Evolutionary conservation across 2,888 invertebrate genomes (phyloP), one percentile per base, ranked within the genome.

Genomic region (Drosophila paranaensis): DNA sequence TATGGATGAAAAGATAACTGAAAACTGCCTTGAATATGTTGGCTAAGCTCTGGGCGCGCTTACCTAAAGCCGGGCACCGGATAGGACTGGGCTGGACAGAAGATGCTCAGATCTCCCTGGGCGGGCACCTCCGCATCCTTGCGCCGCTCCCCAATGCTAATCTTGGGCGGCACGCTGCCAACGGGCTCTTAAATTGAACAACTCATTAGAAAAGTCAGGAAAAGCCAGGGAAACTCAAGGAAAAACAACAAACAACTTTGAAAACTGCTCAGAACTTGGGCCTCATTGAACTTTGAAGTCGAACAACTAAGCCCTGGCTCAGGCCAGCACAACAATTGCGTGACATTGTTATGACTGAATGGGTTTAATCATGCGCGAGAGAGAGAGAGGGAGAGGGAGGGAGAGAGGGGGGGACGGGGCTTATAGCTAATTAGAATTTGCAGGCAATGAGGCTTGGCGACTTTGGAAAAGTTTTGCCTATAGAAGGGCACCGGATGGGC

Each of bases 71-170:
- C 92, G 85, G 96, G 96, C 88, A 96, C 95, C 63, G 96, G 96
- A 93, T 94, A 96, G 30, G 95, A 95, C 92, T 96, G 96, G 27
- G 96, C 96, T 60, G 96, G 96, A 92, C 96, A 96, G 91, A 96
- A 94, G 74, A 96, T 93, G 66, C 95, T 95, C 91, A 96, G 94
- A 82, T 94, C 94, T 0, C 82, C 75, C 16, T 68, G 60, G 3
- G 89, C 42, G 2, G 64, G 75, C 8, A 91, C 88, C 66, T 92
- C 92, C 85, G 95, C 95, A 83, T 94, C 94, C 79, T 94, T 94
- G 88, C 93, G 94, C 92, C 95, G 94, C 90, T 95, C 95, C 73
- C 95, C 95, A 92, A 91, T 74, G 74, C 91, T 91, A 70, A 94
- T 93, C 89, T 94, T 94, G 9, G 94, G 94, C 58, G 92, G 86